Evolutionary conservation across 1,140 invertebrate genomes (phyloP).

Genomic region (Phymastichus coffea): DNA sequence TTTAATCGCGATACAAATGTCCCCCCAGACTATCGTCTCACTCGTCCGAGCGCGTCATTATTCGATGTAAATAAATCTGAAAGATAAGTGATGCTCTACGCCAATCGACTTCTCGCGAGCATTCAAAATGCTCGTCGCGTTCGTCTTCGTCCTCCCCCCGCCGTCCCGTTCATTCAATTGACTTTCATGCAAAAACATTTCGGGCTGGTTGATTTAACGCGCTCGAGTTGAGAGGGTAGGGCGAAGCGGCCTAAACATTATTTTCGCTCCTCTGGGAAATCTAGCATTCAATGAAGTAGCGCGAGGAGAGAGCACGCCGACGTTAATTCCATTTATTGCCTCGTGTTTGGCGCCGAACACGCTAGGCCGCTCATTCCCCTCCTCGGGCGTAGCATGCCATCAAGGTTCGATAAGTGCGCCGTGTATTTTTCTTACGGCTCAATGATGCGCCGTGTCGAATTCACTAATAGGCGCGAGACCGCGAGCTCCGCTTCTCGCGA

Average conservation of each 20-base stretch:
- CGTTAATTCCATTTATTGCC: constrained; percentile 44
- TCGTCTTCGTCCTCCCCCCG: no score
- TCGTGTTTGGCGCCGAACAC: constrained; percentile 35
- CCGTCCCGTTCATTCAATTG: no score
- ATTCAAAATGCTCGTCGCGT: background rate
- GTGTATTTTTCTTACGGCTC: no score
- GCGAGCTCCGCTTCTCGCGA: no score
- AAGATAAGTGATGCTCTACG: background rate
- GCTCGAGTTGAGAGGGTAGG: background rate
- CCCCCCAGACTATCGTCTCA: constrained; percentile 2
- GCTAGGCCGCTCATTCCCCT: constrained; percentile 8
- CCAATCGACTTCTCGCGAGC: no score
- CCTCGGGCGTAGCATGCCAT: no score
- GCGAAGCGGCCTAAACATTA: constrained; percentile 33
- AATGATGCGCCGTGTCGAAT: no score
- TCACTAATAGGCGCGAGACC: no score
- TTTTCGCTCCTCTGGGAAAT: constrained; percentile 41
- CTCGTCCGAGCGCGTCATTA: constrained; percentile 3
- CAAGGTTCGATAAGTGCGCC: no score
- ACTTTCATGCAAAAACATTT: constrained; percentile 14
- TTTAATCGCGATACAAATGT: constrained; percentile 26
- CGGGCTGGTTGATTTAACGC: constrained; percentile 4
- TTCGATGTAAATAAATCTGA: constrained; percentile 2
- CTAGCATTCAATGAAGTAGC: constrained; percentile 37
- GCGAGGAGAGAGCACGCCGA: constrained; percentile 12